Conservation (phyloP, 2,113 vertebrate genomes). For the Eptesicus fuscus region DNA sequence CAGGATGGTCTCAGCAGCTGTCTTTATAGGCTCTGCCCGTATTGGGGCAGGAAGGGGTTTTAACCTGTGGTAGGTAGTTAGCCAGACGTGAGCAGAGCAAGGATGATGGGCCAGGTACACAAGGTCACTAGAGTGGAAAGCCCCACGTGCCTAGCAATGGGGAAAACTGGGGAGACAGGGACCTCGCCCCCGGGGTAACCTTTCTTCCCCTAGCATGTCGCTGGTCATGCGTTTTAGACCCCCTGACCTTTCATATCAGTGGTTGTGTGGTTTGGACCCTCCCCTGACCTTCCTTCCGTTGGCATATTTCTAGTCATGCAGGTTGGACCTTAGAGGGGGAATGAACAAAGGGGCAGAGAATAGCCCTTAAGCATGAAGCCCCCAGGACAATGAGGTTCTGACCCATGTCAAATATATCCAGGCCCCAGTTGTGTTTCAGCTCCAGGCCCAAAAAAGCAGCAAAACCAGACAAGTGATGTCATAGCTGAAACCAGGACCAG, state of each 20-base stretch:
- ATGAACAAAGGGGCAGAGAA: background rate
- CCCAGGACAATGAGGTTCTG: background rate
- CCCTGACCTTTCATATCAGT: background rate
- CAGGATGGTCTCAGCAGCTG: background rate
- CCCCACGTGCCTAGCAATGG: background rate
- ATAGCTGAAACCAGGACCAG: background rate
- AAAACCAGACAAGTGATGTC: background rate
- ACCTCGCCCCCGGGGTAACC: background rate
- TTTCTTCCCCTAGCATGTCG: background rate
- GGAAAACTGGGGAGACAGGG: background rate
- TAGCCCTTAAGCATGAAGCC: background rate
- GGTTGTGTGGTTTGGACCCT: background rate
- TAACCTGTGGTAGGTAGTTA: background rate
- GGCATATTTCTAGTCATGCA: background rate
- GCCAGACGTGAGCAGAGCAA: background rate
- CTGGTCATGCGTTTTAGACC: background rate
- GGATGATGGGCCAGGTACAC: background rate
- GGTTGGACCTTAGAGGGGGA: background rate
- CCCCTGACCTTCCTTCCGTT: background rate
- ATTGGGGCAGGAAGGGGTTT: background rate
- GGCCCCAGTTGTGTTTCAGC: background rate
- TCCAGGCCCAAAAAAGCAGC: background rate
- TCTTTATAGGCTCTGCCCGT: background rate
- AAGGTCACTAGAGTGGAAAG: background rate
- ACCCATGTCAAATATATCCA: background rate